Evolutionary conservation across 2,113 vertebrate genomes (phyloP).

Genomic region (Butastur rufipennis): DNA sequence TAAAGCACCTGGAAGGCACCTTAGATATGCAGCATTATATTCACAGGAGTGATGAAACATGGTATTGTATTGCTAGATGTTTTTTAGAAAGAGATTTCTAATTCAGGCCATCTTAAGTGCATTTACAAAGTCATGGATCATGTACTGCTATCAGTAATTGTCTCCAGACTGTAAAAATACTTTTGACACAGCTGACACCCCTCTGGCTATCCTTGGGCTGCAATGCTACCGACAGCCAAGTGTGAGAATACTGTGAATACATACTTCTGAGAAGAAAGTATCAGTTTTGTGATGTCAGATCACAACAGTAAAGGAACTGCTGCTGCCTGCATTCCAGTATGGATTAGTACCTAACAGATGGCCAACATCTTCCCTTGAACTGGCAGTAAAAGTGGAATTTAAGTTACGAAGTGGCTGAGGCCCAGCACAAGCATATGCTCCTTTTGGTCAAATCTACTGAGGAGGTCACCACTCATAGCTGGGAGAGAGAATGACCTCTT

Average conservation of each 20-base stretch:
- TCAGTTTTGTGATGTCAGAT: background rate
- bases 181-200: background rate
- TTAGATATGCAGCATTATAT: background rate
- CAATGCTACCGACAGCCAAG: background rate
- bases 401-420: background rate
- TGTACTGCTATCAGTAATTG: background rate
- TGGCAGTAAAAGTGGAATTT: background rate
- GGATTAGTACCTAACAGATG: background rate
- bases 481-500: background rate
- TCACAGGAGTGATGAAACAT: background rate
- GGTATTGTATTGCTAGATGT: background rate
- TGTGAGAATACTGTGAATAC: background rate
- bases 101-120: background rate
- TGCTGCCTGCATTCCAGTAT: background rate
- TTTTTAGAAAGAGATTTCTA: background rate
- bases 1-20: background rate
- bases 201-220: background rate
- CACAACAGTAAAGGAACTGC: background rate
- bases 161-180: background rate
- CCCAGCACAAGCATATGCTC: background rate
- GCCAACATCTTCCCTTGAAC: background rate
- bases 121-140: background rate
- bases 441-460: background rate
- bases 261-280: background rate
- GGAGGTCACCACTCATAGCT: background rate